These are phyloP conservation scores for Sander vitreus DNA, from an alignment of 2,113 vertebrate species.

Conservation along the genomic window DNA sequence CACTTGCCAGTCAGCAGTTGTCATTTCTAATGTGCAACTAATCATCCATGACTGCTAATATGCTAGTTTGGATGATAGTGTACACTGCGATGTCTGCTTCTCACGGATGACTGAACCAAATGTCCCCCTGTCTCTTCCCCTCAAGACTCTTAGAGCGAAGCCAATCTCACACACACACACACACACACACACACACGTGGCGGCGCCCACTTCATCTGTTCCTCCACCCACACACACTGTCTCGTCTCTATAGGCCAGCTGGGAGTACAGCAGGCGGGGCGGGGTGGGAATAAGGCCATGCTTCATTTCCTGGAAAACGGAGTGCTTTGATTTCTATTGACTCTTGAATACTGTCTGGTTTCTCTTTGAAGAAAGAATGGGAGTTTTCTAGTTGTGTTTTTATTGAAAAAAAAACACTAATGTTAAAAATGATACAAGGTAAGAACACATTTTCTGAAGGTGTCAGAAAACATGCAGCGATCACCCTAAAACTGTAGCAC, in stretches of 20 bases:
- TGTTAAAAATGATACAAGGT: background rate
- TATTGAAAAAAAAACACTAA: conserved; percentile 9
- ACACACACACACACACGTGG: conserved; percentile 11
- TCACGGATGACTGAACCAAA: conserved; percentile 45
- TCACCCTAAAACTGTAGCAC: background rate
- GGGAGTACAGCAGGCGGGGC: conserved; percentile 70
- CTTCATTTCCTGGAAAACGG: conserved; percentile 48
- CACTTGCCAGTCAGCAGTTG: conserved; percentile 40
- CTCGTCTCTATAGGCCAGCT: conserved; percentile 65
- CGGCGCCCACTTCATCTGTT: conserved; percentile 71
- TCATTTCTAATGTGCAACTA: conserved; percentile 41
- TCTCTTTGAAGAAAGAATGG: background rate
- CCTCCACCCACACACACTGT: conserved; percentile 57
- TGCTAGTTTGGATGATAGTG: conserved; percentile 26
- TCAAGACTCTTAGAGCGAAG: conserved; percentile 6
- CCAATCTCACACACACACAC: conserved; percentile 3
- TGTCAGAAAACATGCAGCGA: background rate
- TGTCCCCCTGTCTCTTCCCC: conserved; percentile 21
- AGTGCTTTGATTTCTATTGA: conserved; percentile 19
- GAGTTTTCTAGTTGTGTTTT: background rate
- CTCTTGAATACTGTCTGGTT: background rate
- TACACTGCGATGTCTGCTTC: conserved; percentile 31
- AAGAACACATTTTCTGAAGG: conserved; percentile 18
- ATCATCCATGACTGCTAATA: conserved; percentile 52
- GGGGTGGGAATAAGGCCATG: conserved; percentile 42